Percentiles rank a stretch among this genome's conserved stretches.
These are phyloP conservation scores for Danaus chrysippus DNA, from an alignment of 2,888 invertebrate species.

Conservation along the genomic window DNA sequence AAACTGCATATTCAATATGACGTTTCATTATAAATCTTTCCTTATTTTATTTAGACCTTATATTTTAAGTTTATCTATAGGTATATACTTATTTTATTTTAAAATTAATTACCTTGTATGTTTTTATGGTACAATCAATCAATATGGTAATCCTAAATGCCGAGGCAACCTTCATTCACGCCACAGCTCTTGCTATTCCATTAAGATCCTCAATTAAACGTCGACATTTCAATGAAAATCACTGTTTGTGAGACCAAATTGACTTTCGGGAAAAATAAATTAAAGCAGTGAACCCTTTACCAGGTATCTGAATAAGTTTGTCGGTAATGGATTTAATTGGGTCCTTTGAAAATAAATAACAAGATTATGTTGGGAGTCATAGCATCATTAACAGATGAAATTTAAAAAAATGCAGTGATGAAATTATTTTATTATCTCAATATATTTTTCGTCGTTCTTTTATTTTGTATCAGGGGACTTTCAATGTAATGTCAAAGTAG, in stretches of 20 bases:
- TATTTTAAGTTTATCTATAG: no score
- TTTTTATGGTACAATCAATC: background rate
- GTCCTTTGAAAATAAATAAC: background rate
- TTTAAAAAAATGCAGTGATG: no score
- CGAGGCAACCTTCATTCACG: constrained; percentile 25
- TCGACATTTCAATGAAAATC: constrained; percentile 43
- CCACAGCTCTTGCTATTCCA: constrained; percentile 44
- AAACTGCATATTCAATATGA: no score
- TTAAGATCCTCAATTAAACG: constrained; percentile 46
- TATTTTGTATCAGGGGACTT: background rate
- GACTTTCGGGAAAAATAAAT: constrained; percentile 33
- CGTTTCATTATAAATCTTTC: no score
- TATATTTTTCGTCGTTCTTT: no score
- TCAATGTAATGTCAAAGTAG: constrained; percentile 4
- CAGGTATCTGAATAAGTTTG: background rate
- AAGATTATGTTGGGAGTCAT: background rate
- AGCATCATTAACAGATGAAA: background rate
- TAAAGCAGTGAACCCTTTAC: constrained; percentile 12
- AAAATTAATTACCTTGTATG: no score
- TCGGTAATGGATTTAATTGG: background rate
- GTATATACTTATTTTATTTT: no score
- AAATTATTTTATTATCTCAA: no score
- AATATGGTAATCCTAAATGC: constrained; percentile 11
- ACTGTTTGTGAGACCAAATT: constrained; percentile 42
- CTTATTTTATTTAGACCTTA: no score